These are phyloP conservation scores for Drosophila pallidifrons DNA, from an alignment of 1,140 invertebrate genomes.

Conservation along the genomic window DNA sequence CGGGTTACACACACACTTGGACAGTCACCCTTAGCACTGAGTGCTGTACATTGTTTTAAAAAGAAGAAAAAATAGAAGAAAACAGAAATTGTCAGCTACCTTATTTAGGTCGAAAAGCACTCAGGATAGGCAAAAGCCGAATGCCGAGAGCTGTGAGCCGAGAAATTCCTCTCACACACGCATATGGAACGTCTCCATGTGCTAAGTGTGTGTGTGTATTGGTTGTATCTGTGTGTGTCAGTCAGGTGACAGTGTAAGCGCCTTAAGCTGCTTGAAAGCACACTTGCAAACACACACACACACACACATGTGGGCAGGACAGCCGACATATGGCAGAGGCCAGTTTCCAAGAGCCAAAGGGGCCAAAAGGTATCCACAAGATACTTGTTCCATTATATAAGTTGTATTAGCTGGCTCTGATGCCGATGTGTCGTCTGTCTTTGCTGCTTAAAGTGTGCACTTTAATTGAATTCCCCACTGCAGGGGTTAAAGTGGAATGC, in stretches of 20 bases:
- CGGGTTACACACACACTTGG: slow-evolving; percentile 11
- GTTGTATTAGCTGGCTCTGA: slow-evolving; percentile 22
- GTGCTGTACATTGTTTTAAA: slow-evolving; percentile 65
- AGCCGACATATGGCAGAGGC: slow-evolving; percentile 44
- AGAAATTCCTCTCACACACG: slow-evolving; percentile 29
- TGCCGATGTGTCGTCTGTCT: background rate
- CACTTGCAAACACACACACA: slow-evolving; percentile 28
- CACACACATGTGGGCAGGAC: slow-evolving; percentile 27
- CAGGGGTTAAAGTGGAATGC: background rate
- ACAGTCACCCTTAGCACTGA: background rate
- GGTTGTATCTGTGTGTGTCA: slow-evolving; percentile 53
- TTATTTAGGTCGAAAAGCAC: slow-evolving; percentile 77
- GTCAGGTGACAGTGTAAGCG: slow-evolving; percentile 78
- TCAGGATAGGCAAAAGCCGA: slow-evolving; percentile 54
- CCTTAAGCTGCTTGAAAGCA: slow-evolving; percentile 71
- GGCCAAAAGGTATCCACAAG: slow-evolving; percentile 11
- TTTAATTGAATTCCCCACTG: slow-evolving; percentile 50
- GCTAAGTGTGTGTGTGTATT: slow-evolving; percentile 3
- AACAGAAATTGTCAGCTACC: slow-evolving; percentile 33
- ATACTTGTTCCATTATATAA: slow-evolving; percentile 5
- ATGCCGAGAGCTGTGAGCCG: slow-evolving; percentile 14
- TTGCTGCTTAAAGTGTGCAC: background rate
- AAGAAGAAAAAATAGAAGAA: slow-evolving; percentile 31
- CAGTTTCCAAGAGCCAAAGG: slow-evolving; percentile 12
- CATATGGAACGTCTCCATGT: background rate